Evolutionary conservation across 2,113 vertebrate genomes (phyloP).

Genomic region (Colaptes auratus): DNA sequence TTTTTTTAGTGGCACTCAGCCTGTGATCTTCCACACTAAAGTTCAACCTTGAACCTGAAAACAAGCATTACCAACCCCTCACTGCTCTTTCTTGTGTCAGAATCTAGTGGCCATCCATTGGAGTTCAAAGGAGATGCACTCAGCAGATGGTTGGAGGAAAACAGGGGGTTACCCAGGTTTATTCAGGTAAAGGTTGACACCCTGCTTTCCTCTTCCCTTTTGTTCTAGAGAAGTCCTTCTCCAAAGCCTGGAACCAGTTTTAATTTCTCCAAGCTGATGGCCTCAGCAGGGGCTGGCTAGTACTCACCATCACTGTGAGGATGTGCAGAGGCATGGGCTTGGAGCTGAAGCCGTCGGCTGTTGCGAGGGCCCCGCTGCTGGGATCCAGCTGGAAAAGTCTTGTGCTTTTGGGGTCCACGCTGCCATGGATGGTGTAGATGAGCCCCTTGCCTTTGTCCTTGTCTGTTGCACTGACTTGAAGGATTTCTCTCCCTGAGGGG

Average conservation of each 20-base stretch:
- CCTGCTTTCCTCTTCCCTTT: neutral
- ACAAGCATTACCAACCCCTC: neutral
- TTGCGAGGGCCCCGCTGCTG: constrained; percentile 83
- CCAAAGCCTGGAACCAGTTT: neutral
- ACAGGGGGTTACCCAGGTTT: neutral
- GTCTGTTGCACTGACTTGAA: constrained; percentile 86
- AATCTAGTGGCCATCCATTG: neutral
- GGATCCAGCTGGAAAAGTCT: constrained; percentile 91
- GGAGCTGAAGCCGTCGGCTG: constrained; percentile 85
- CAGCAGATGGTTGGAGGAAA: neutral
- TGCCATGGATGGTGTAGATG: constrained; percentile 89
- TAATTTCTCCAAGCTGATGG: neutral
- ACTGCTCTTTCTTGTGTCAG: neutral
- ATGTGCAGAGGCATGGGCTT: constrained; percentile 81
- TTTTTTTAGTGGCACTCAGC: neutral
- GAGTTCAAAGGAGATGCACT: neutral
- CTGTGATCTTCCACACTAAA: neutral
- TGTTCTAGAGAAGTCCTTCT: neutral
- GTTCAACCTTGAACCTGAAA: neutral
- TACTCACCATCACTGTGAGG: constrained; percentile 90
- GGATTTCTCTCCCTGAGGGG: constrained; percentile 83
- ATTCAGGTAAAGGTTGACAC: neutral
- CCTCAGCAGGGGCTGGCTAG: neutral
- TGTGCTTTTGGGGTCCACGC: constrained; percentile 83
- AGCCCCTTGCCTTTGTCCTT: constrained; percentile 87